phyloP scores from a whole-genome alignment of 2,113 vertebrate genomes.

The Podiceps cristatus region DNA sequence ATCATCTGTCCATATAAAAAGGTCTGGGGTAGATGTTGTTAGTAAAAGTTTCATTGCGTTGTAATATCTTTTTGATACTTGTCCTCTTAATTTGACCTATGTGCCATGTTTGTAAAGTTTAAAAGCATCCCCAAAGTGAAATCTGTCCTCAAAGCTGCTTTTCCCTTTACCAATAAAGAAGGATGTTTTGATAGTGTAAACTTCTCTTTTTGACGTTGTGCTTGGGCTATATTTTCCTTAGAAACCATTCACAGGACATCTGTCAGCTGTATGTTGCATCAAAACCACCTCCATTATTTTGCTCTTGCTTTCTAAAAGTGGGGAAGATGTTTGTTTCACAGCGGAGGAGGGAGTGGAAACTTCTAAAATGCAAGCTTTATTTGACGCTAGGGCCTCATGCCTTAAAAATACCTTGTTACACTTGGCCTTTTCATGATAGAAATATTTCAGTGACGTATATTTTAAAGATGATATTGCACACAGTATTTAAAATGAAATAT shows the following conservation, averaged over 20 bases:
- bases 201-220: background rate
- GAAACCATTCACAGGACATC: conserved; percentile 52
- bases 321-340: conserved; percentile 3
- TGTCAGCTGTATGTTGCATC: conserved; percentile 53
- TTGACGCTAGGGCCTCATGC: background rate
- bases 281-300: conserved; percentile 54
- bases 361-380: background rate
- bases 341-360: conserved; percentile 23
- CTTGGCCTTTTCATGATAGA: background rate
- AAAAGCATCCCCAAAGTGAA: background rate
- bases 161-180: background rate
- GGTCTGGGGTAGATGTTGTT: background rate
- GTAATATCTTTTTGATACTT: background rate
- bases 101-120: background rate
- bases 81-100: background rate
- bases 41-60: background rate
- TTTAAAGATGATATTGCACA: background rate
- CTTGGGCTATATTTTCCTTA: conserved; percentile 29
- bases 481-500: background rate
- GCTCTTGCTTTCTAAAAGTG: conserved; percentile 20
- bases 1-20: background rate
- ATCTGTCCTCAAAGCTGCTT: background rate
- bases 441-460: background rate
- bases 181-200: conserved; percentile 8
- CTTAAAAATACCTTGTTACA: background rate